These are phyloP conservation scores for Aurelia coerulea DNA, from an alignment of 30 jellyfish, hydroid and myxozoan species.

Conservation along the genomic window DNA sequence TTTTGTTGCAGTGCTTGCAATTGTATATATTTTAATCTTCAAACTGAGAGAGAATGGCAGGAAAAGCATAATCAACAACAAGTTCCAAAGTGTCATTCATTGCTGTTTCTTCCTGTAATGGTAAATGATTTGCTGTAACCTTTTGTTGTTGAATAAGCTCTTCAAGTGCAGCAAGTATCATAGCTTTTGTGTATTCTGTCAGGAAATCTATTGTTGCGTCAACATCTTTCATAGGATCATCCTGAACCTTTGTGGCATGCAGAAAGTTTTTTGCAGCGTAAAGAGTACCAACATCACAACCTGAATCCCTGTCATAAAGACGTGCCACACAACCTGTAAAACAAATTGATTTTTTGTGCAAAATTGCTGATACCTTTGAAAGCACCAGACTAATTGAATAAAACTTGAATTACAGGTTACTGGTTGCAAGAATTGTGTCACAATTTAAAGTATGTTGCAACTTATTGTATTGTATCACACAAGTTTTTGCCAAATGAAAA, in stretches of 20 bases:
- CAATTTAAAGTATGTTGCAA: too few species aligned
- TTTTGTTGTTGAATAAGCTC: background rate
- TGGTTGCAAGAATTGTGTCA: too few species aligned
- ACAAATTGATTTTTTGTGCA: constrained; percentile 8
- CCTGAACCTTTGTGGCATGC: constrained; percentile 38
- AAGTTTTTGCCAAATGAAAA: too few species aligned
- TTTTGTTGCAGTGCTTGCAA: background rate
- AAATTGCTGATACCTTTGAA: constrained; percentile 20
- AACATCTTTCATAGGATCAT: constrained; percentile 41
- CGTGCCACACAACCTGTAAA: constrained; percentile 51
- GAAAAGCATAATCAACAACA: constrained; percentile 6
- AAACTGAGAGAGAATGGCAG: constrained; percentile 1
- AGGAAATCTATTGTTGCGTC: constrained; percentile 26
- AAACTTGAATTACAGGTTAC: too few species aligned
- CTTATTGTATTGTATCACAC: too few species aligned
- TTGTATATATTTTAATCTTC: background rate
- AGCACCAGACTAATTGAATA: constrained; percentile 17
- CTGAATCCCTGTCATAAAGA: constrained; percentile 24
- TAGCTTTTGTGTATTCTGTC: background rate
- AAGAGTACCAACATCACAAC: constrained; percentile 33
- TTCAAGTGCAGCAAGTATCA: constrained; percentile 4
- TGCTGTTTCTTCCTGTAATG: background rate
- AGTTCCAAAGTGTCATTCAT: background rate
- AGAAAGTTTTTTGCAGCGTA: constrained; percentile 31
- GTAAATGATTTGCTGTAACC: background rate